Conservation (phyloP, 2,888 invertebrate genomes). For the Thyatira batis region DNA sequence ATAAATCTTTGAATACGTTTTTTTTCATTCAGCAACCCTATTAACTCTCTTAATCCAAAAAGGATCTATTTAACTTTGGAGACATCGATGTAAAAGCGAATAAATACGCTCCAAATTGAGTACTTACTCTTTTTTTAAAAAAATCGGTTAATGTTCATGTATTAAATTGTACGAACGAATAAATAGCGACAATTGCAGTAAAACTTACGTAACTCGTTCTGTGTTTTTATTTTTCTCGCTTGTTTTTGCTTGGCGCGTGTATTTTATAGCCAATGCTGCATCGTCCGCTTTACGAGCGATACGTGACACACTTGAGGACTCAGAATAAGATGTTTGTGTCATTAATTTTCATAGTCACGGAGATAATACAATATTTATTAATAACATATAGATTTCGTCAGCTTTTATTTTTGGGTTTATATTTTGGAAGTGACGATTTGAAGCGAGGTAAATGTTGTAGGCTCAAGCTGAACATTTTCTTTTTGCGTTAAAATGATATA, state of each 20-base stretch:
- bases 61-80: no score
- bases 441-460: no score
- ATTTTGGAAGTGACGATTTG: no score
- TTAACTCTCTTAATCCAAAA: no score
- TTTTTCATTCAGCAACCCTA: no score
- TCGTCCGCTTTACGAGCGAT: slow-evolving; percentile 13
- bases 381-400: not conserved
- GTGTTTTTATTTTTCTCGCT: slow-evolving; percentile 8
- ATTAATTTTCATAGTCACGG: slow-evolving; percentile 1
- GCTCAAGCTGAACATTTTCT: no score
- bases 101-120: no score
- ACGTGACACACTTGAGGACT: slow-evolving; percentile 7
- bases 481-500: no score
- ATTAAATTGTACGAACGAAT: not conserved
- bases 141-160: not conserved
- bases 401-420: not conserved
- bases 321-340: not conserved
- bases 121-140: no score
- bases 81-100: no score
- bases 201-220: not conserved
- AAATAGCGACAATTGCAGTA: not conserved
- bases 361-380: not conserved
- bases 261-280: slow-evolving; percentile 11
- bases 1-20: no score
- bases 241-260: slow-evolving; percentile 9